phyloP scores from a whole-genome alignment of 2,797 vertebrate genomes.

The Coilia nasus region DNA sequence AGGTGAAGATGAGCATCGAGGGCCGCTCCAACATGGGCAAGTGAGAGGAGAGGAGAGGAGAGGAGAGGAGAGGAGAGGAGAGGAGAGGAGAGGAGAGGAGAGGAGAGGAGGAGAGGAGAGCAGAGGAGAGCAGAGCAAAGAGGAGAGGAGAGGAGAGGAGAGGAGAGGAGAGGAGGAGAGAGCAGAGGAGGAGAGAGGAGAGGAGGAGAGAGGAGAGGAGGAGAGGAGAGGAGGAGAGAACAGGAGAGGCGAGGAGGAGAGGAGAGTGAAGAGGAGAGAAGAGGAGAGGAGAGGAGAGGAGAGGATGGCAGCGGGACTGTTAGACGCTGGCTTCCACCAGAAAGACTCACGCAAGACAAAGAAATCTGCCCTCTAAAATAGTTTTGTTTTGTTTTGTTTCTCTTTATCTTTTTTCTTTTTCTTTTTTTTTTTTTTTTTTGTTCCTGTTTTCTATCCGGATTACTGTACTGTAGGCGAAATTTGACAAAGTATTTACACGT shows the following conservation, averaged over 20 bases:
- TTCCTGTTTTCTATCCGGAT: slow-evolving; percentile 80
- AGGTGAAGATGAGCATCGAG: slow-evolving; percentile 99
- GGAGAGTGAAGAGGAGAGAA: no score
- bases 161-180: no score
- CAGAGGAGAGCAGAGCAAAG: no score
- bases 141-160: no score
- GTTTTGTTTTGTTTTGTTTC: slow-evolving; percentile 40
- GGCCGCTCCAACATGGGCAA: slow-evolving; percentile 97
- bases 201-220: slow-evolving; percentile 26
- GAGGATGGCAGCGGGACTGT: slow-evolving; percentile 59
- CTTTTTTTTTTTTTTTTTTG: slow-evolving; percentile 32
- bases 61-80: slow-evolving; percentile 44
- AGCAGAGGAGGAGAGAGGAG: slow-evolving; percentile 60
- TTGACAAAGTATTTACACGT: slow-evolving; percentile 87
- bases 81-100: no score
- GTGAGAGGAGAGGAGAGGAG: slow-evolving; percentile 70
- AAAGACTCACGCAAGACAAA: slow-evolving; percentile 60
- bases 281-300: no score
- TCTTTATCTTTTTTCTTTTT: slow-evolving; percentile 39
- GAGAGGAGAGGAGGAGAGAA: slow-evolving; percentile 45
- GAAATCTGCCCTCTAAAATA: slow-evolving; percentile 70
- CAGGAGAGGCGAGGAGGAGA: no score
- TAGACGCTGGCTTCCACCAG: slow-evolving; percentile 51
- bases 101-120: no score
- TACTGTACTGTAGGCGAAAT: slow-evolving; percentile 92